Evolutionary conservation across 2,797 vertebrate genomes (phyloP), one percentile per base, ranked within the genome.

Genomic region (Sarcoramphus papa): DNA sequence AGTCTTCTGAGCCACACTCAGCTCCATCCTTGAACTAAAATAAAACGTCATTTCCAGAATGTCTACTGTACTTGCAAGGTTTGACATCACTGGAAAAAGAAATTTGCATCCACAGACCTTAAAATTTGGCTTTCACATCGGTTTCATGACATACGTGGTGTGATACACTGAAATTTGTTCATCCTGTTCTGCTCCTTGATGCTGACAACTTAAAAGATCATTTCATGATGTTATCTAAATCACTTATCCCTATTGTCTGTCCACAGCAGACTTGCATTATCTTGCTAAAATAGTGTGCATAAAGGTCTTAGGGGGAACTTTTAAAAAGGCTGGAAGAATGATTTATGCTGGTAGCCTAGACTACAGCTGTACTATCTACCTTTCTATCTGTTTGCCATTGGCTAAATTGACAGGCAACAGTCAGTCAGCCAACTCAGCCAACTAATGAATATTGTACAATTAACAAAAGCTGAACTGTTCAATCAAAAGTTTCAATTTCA

Each of bases 61-160:
- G 24, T 31, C 57, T 75, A 10, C 53, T 60, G 20, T 21, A 10
- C n/a, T 76, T 5, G 6, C 25, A 13, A 35, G 35, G 45, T 56
- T 43, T 74, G 53, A 63, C 60, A 87, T 60, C 17, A 12, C 37
- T 14, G 33, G 24, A 25, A 56, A 72, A 63, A 60, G 24, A 40
- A 68, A 23, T 31, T 83, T 65, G 16, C 33, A 45, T 56, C 54
- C 65, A 7, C 53, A 70, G 27, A 22, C 59, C 24, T 79, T 60
- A 53, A 28, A 85, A 20, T 13, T 76, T 48, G 62, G 11, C 48
- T 92, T 84, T 75, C 4, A 10, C n/a, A n/a, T 81, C 12, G 6
- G 23, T 60, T 69, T 9, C 6, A 1, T 41, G 88, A 30, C 5
- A 3, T 31, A 6, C 0, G 0, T 15, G 19, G 6, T 6, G 30